These are phyloP conservation scores for Drosophila picticornis DNA, from an alignment of 2,888 invertebrate species.

Conservation along the genomic window DNA sequence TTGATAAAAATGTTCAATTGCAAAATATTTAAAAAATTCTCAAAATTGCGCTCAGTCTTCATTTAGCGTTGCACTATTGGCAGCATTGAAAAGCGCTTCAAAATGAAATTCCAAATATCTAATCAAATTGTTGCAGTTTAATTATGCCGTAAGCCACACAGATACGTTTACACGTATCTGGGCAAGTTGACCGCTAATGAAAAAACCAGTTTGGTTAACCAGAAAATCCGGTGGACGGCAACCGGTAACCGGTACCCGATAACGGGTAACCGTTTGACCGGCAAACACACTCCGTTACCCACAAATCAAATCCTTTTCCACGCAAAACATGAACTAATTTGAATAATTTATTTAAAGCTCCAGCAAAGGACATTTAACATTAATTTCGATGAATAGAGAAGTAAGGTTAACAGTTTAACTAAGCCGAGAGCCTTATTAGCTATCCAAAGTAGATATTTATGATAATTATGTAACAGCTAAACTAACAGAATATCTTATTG, in stretches of 20 bases:
- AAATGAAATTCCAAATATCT: conserved; percentile 23
- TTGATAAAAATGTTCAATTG: background rate
- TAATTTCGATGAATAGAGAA: conserved; percentile 40
- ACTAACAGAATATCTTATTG: no score
- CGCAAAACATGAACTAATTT: conserved; percentile 63
- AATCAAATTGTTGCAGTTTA: conserved; percentile 34
- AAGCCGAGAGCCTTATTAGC: background rate
- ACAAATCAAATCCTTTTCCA: conserved; percentile 64
- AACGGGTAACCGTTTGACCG: conserved; percentile 16
- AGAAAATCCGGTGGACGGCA: conserved; percentile 10
- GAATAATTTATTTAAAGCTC: conserved; percentile 57
- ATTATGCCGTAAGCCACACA: conserved; percentile 19
- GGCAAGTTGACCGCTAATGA: conserved; percentile 53
- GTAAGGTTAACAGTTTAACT: conserved; percentile 1
- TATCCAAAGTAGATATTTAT: background rate
- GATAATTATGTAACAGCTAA: no score
- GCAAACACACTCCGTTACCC: background rate
- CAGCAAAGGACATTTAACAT: conserved; percentile 38
- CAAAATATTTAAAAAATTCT: background rate
- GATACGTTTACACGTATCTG: background rate
- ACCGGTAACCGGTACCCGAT: conserved; percentile 4
- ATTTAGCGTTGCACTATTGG: conserved; percentile 4
- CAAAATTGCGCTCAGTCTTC: conserved; percentile 2
- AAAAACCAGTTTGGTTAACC: conserved; percentile 53
- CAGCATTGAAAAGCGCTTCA: conserved; percentile 2